Evolutionary conservation across 1,140 invertebrate genomes (phyloP), one percentile per base, ranked within the genome.

Genomic region (Pachypeltis micranthus): DNA sequence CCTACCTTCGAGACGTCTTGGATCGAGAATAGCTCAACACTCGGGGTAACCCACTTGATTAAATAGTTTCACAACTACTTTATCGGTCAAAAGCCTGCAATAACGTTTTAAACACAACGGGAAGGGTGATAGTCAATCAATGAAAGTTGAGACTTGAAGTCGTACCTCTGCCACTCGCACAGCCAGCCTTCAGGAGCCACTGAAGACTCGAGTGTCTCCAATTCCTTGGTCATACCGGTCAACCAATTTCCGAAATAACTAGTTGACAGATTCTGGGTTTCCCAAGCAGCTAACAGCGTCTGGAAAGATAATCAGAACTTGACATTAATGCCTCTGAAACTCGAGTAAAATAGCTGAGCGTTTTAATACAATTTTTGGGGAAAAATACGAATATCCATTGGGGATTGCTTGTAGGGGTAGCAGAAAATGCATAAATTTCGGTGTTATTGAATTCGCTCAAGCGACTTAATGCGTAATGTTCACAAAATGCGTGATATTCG

Each of bases 81-180:
- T 39, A n/a, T n/a, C n/a, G n/a, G n/a, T n/a, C 31, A 21, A 51
- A 51, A 51, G 7, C 47, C 47, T 51, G 47, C 10, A 51, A 51
- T 10, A 21, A n/a, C n/a, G 12, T 51, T 51, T 51, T 51, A 51
- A 51, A 51, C 27, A 63, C 59, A 60, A 61, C 44, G 55, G 61
- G 63, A 59, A 60, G 57, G 12, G n/a, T 55, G 16, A 28, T 44
- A 31, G 59, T 31, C 44, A 62, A 65, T 47, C 44, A 59, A 55
- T 61, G 39, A 60, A 26, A 26, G 58, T 16, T 12, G 39, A 59
- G 57, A 31, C 29, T 59, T n/a, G 26, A 28, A 59, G 57, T 70
- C 79, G 74, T 86, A 87, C 85, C 84, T 86, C 81, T 86, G 82
- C 85, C 85, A 87, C 67, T 83, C 79, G 73, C 84, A 83, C 58